These are phyloP conservation scores for Rugalucina vietnamica DNA, from an alignment of 2,888 invertebrate genomes.

Conservation along the genomic window DNA sequence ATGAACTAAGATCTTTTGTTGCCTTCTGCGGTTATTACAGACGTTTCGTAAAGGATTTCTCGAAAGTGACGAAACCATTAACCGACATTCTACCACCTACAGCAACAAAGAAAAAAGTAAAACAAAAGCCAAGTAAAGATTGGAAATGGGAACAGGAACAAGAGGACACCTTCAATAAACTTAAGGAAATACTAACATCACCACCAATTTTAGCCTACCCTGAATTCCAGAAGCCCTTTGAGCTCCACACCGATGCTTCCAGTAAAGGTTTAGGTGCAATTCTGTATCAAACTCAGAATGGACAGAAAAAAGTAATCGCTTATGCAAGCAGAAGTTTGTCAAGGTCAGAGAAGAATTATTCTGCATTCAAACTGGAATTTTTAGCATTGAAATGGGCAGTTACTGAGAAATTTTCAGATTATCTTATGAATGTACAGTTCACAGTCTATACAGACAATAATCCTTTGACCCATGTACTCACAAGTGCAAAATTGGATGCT, in stretches of 20 bases:
- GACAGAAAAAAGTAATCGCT: conserved; percentile 28
- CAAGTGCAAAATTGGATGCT: conserved; percentile 29
- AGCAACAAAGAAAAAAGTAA: too few species aligned
- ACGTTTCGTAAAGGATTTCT: too few species aligned
- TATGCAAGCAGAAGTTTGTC: conserved; percentile 46
- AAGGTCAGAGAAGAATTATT: conserved; percentile 44
- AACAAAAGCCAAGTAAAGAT: too few species aligned
- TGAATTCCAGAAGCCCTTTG: conserved; percentile 40
- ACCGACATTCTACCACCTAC: too few species aligned
- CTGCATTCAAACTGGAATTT: conserved; percentile 51
- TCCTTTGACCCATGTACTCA: conserved; percentile 49
- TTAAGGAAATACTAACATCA: conserved; percentile 10
- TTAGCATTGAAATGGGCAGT: conserved; percentile 50
- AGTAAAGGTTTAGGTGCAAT: conserved; percentile 42
- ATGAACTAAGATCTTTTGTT: too few species aligned
- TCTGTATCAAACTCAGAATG: conserved; percentile 41
- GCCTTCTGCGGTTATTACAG: too few species aligned
- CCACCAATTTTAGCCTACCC: conserved; percentile 36
- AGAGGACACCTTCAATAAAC: too few species aligned
- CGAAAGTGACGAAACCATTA: too few species aligned
- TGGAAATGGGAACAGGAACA: too few species aligned
- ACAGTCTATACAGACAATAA: conserved; percentile 49
- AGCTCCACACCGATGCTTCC: conserved; percentile 48
- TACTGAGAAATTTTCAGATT: conserved; percentile 49
- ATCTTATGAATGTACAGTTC: conserved; percentile 32